These are phyloP conservation scores for Lasioglossum zephyrum DNA, from an alignment of 2,888 invertebrate species.

Conservation along the genomic window DNA sequence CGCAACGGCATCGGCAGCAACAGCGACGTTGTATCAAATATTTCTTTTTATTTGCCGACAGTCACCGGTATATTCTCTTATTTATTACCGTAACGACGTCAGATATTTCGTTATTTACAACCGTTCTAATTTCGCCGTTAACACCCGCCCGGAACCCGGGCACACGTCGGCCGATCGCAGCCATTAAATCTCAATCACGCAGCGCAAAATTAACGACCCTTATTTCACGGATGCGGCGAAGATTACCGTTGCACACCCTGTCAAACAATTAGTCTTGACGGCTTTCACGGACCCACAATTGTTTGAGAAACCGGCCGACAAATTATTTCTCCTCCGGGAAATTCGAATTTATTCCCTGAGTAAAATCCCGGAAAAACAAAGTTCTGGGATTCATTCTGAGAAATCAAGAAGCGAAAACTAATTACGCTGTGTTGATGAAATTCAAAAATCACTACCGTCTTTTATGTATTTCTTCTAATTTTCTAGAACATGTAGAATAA, in stretches of 20 bases:
- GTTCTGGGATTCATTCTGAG: background rate
- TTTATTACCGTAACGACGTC: slow-evolving; percentile 42
- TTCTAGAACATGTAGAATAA: background rate
- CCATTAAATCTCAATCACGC: slow-evolving; percentile 23
- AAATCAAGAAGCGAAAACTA: background rate
- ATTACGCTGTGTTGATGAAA: background rate
- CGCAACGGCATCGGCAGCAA: background rate
- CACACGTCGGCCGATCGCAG: background rate
- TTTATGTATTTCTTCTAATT: background rate
- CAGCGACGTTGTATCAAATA: slow-evolving; percentile 53
- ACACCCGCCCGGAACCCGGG: background rate
- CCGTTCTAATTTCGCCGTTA: slow-evolving; percentile 29
- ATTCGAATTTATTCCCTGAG: background rate
- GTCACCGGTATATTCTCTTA: slow-evolving; percentile 32
- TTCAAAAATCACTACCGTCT: background rate
- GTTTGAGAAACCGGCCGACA: background rate
- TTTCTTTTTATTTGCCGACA: slow-evolving; percentile 49
- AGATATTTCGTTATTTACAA: slow-evolving; percentile 45
- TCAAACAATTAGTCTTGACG: background rate
- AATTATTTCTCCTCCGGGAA: background rate
- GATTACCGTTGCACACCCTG: background rate
- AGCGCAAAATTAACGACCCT: background rate
- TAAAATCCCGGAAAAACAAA: background rate
- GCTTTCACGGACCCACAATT: background rate
- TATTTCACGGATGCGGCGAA: background rate